Evolutionary conservation across 1,140 invertebrate genomes (phyloP).

Genomic region (Papilio helenus): DNA sequence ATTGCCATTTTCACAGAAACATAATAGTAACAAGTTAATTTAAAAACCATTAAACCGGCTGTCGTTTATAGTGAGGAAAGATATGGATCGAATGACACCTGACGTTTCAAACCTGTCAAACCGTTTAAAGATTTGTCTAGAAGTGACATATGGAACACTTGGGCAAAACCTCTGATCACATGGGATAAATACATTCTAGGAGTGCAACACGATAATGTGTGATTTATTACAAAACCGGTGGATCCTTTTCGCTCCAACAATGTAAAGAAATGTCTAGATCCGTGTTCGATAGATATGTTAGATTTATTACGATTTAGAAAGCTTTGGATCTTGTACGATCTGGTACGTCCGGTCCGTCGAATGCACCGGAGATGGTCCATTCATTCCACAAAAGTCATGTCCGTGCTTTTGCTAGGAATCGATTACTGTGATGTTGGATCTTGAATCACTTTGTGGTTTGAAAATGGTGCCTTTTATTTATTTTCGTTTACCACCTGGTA

Average conservation of each 20-base stretch:
- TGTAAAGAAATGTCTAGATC: constrained; percentile 12
- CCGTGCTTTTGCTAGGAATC: constrained; percentile 23
- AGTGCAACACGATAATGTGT: neutral
- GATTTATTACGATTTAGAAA: constrained; percentile 31
- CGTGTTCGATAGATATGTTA: constrained; percentile 14
- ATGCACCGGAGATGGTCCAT: constrained; percentile 30
- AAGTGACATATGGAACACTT: no score
- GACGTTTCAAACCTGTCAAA: no score
- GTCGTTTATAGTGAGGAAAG: no score
- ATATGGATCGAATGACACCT: no score
- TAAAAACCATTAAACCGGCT: no score
- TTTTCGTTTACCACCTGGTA: neutral
- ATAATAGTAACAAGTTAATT: no score
- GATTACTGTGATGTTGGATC: neutral
- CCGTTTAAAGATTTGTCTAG: no score
- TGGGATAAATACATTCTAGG: no score
- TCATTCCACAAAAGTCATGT: constrained; percentile 15
- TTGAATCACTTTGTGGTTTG: constrained; percentile 11
- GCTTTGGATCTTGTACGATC: constrained; percentile 23
- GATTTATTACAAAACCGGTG: neutral
- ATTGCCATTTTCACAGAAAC: no score
- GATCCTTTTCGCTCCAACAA: neutral
- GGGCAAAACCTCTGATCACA: no score
- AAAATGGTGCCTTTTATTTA: neutral
- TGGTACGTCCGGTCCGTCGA: constrained; percentile 7